Evolutionary conservation across 2,888 invertebrate species (phyloP).

Genomic region (Dusona sp.): DNA sequence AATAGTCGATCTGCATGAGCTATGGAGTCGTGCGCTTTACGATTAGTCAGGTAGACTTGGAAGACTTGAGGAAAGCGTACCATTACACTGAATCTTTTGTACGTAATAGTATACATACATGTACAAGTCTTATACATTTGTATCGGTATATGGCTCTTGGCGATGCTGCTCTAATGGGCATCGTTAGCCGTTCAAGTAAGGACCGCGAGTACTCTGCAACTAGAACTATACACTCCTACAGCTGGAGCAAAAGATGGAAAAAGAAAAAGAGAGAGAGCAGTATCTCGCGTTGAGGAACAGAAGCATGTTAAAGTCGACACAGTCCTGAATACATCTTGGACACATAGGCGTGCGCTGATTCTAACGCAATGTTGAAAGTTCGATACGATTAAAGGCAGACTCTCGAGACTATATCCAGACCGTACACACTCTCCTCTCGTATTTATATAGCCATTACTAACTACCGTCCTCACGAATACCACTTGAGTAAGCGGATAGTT

Average conservation of each 20-base stretch:
- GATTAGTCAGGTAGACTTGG: constrained; percentile 81
- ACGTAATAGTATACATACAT: constrained; percentile 36
- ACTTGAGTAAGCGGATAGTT: constrained; percentile 41
- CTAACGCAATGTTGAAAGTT: constrained; percentile 54
- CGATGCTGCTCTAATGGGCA: constrained; percentile 82
- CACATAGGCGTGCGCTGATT: constrained; percentile 48
- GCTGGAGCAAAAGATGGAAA: constrained; percentile 23
- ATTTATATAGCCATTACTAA: constrained; percentile 25
- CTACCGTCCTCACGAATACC: constrained; percentile 15
- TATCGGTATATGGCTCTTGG: constrained; percentile 66
- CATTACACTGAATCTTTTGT: constrained; percentile 44
- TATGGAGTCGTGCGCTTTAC: constrained; percentile 81
- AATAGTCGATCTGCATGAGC: constrained; percentile 83
- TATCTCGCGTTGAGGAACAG: constrained; percentile 45
- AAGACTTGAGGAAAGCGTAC: constrained; percentile 39
- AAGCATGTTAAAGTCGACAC: constrained; percentile 49
- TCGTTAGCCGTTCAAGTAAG: constrained; percentile 78
- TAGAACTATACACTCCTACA: constrained; percentile 24
- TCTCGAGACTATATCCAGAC: constrained; percentile 1
- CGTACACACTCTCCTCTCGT: background rate
- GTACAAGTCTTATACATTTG: constrained; percentile 23
- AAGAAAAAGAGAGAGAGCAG: background rate
- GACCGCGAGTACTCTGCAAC: constrained; percentile 53
- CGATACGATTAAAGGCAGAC: constrained; percentile 30
- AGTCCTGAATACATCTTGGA: constrained; percentile 37